phyloP scores from a whole-genome alignment of 2,888 invertebrate genomes.

The Xiphydria camelus region DNA sequence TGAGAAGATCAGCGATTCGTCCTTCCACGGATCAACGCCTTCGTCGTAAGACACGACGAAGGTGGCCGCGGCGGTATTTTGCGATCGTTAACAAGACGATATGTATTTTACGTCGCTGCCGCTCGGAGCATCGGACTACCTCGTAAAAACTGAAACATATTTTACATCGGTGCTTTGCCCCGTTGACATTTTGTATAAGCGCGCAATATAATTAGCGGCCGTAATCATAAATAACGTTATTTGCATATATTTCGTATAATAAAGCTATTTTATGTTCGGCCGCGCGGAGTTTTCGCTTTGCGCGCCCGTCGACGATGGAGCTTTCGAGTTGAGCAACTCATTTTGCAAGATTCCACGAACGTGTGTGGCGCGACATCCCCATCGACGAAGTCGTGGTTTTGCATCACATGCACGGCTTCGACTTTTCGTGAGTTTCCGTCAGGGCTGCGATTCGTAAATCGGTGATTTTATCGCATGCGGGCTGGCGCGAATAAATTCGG shows the following conservation, averaged over 20 bases:
- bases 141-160: constrained; percentile 48
- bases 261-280: constrained; percentile 22
- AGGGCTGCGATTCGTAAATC: too few relatives aligned
- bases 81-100: constrained; percentile 46
- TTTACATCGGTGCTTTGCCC: constrained; percentile 33
- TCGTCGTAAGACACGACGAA: neutral
- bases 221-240: constrained; percentile 51
- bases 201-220: constrained; percentile 48
- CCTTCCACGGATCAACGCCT: too few relatives aligned
- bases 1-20: too few relatives aligned
- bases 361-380: too few relatives aligned
- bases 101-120: constrained; percentile 35
- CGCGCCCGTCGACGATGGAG: constrained; percentile 13
- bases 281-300: constrained; percentile 40
- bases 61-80: constrained; percentile 36
- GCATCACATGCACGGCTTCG: too few relatives aligned
- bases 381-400: too few relatives aligned
- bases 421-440: too few relatives aligned
- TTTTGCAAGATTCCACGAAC: constrained; percentile 11
- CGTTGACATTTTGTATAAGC: constrained; percentile 51
- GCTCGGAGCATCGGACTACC: constrained; percentile 30
- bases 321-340: constrained; percentile 5
- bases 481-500: too few relatives aligned
- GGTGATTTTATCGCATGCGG: too few relatives aligned
- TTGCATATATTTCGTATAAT: constrained; percentile 51